Evolutionary conservation across 2,888 invertebrate genomes (phyloP).

Genomic region (Meteorus cinctellus): DNA sequence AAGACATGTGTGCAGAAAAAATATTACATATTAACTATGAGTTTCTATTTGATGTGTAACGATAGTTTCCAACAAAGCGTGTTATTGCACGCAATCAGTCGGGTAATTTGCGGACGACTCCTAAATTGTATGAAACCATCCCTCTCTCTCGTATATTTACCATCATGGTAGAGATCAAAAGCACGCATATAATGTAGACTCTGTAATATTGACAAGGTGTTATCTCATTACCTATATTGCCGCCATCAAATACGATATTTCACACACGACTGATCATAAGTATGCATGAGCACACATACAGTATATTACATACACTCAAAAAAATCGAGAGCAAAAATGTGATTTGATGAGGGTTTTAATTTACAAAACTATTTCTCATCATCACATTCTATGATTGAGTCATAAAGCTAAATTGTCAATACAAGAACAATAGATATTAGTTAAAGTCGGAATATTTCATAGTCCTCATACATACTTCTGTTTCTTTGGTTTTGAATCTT

Average conservation of each 20-base stretch:
- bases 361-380: too few species aligned
- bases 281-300: background rate
- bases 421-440: too few species aligned
- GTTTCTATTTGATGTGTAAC: background rate
- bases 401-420: too few species aligned
- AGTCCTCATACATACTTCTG: too few species aligned
- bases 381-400: too few species aligned
- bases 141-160: background rate
- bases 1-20: too few species aligned
- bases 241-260: background rate
- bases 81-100: constrained; percentile 32
- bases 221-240: background rate
- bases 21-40: background rate
- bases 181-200: background rate
- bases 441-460: too few species aligned
- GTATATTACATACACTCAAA: too few species aligned
- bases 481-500: too few species aligned
- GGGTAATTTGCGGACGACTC: constrained; percentile 8
- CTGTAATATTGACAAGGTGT: background rate
- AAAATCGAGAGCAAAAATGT: too few species aligned
- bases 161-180: constrained; percentile 3
- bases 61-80: constrained; percentile 2
- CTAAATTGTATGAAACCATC: background rate
- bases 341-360: too few species aligned
- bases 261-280: background rate